Percentiles rank a stretch among this genome's conserved stretches.
Conservation (phyloP, 1,140 invertebrate species). For the Heliothis subflexa region DNA sequence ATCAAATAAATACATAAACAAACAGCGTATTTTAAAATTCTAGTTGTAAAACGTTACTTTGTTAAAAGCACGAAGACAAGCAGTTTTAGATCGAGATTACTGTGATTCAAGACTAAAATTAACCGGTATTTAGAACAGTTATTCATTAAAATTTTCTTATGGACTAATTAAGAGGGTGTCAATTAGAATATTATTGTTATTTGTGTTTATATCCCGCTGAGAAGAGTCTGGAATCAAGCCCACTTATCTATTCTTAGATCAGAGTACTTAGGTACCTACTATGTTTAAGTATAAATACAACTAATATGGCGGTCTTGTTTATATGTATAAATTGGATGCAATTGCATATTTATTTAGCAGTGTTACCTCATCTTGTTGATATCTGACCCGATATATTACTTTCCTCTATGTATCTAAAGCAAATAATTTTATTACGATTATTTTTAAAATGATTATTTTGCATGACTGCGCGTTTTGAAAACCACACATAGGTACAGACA, state of each 20-base stretch:
- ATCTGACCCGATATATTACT: too few relatives aligned
- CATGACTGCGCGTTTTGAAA: neutral
- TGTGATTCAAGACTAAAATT: too few relatives aligned
- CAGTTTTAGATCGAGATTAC: too few relatives aligned
- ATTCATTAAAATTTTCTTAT: neutral
- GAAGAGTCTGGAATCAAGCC: slow-evolving; percentile 6
- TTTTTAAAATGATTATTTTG: neutral
- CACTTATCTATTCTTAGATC: neutral
- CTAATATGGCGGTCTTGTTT: neutral
- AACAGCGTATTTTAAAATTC: slow-evolving; percentile 6
- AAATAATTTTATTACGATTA: neutral
- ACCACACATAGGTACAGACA: too few relatives aligned
- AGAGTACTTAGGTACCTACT: neutral
- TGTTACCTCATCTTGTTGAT: slow-evolving; percentile 13
- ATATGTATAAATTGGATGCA: slow-evolving; percentile 10
- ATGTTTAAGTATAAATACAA: neutral
- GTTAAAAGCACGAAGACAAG: too few relatives aligned
- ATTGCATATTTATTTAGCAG: slow-evolving; percentile 1
- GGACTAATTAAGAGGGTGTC: neutral
- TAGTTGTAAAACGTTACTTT: neutral
- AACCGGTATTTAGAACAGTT: too few relatives aligned
- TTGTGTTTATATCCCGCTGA: neutral
- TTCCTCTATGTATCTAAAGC: too few relatives aligned
- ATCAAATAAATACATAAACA: slow-evolving; percentile 10
- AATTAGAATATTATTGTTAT: too few relatives aligned